A percentile compares a stretch with the other conserved stretches of the same genome.
phyloP scores from a whole-genome alignment of 2,888 invertebrate genomes.

The Thyatira batis region DNA sequence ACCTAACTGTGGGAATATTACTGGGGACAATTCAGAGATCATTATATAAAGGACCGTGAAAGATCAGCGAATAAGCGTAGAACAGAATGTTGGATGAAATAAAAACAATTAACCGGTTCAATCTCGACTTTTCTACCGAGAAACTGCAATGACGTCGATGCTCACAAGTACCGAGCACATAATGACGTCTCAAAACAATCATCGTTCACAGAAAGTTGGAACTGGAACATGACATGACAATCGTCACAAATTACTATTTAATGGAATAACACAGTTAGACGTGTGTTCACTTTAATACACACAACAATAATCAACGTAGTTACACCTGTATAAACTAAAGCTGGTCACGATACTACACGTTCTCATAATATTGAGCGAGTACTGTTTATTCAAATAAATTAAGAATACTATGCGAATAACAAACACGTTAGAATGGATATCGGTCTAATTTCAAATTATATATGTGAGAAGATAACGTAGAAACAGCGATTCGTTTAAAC shows the following conservation, averaged over 20 bases:
- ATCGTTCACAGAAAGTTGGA: conserved; percentile 18
- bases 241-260: conserved; percentile 11
- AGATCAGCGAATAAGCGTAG: background rate
- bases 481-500: conserved; percentile 2
- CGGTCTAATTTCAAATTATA: background rate
- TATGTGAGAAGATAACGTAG: background rate
- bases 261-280: conserved; percentile 16
- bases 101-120: background rate
- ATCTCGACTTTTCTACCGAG: background rate
- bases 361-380: conserved; percentile 4
- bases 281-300: conserved; percentile 20
- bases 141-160: background rate
- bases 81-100: background rate
- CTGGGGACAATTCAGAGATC: background rate
- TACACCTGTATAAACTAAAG: conserved; percentile 38
- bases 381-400: conserved; percentile 9
- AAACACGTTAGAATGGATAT: background rate
- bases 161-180: conserved; percentile 7
- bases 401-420: background rate
- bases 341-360: conserved; percentile 17
- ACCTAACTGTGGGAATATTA: too few relatives aligned
- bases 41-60: background rate
- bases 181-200: conserved; percentile 19
- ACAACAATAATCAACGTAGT: conserved; percentile 21
- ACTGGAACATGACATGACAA: conserved; percentile 15